Conservation (phyloP, 2,113 vertebrate genomes). For the Acrocephalus kingi region DNA sequence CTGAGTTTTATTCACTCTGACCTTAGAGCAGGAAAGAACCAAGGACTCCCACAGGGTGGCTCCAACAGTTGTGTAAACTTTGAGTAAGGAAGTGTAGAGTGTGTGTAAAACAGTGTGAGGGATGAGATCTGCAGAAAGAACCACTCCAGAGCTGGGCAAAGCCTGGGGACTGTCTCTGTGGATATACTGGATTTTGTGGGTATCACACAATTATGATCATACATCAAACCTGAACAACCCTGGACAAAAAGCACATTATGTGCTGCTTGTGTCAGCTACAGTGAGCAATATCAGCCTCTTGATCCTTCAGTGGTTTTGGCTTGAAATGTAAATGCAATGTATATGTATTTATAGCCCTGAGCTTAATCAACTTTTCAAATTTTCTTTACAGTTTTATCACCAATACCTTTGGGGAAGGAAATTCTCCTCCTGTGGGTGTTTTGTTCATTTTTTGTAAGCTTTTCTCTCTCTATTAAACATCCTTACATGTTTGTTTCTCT, state of each 20-base stretch:
- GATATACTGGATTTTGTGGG: not conserved
- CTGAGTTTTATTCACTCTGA: too few species aligned
- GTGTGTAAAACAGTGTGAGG: not conserved
- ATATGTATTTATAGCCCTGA: not conserved
- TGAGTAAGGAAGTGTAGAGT: not conserved
- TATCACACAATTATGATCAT: not conserved
- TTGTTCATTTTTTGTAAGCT: not conserved
- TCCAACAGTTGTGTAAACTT: rapidly evolving
- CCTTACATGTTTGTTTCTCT: not conserved
- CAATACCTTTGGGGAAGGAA: not conserved
- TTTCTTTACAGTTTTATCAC: not conserved
- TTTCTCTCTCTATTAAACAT: not conserved
- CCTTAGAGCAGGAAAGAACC: too few species aligned
- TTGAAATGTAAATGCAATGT: not conserved
- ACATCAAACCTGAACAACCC: not conserved
- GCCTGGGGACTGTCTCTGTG: not conserved
- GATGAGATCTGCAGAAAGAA: not conserved
- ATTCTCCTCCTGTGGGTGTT: not conserved
- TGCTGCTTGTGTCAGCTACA: not conserved
- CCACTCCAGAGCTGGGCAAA: not conserved
- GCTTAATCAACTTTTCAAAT: not conserved
- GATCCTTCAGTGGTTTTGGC: not conserved
- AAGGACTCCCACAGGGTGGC: not conserved
- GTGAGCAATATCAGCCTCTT: not conserved
- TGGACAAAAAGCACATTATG: not conserved